phyloP scores from a whole-genome alignment of 2,797 vertebrate species.

The Chaenodraco wilsoni region DNA sequence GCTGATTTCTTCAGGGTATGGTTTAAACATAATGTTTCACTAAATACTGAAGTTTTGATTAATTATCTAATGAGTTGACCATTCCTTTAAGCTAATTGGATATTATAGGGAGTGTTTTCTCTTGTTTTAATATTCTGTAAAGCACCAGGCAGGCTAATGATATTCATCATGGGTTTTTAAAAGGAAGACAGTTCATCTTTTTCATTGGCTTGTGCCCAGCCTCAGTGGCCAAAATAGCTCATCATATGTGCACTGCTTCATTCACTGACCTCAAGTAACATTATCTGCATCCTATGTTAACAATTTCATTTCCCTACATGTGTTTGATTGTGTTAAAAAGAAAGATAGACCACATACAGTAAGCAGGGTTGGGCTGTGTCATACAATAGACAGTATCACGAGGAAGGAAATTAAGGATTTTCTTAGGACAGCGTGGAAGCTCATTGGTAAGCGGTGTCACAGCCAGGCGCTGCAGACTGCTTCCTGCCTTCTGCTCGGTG shows the following conservation, averaged over 20 bases:
- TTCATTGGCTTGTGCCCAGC: not conserved
- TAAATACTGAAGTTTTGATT: no score
- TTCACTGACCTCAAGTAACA: constrained; percentile 8
- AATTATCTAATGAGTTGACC: no score
- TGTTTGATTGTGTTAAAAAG: constrained; percentile 21
- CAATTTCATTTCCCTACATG: not conserved
- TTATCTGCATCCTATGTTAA: constrained; percentile 8
- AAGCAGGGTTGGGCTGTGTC: constrained; percentile 17
- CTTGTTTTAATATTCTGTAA: not conserved
- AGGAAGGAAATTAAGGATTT: constrained; percentile 42
- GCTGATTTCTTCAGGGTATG: no score
- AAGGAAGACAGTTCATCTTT: not conserved
- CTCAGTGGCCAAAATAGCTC: not conserved
- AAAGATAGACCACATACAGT: not conserved
- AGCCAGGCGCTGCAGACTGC: constrained; percentile 57
- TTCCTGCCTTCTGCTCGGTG: constrained; percentile 60
- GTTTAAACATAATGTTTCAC: no score
- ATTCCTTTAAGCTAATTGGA: not conserved
- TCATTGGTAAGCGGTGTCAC: constrained; percentile 58
- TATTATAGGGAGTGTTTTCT: not conserved
- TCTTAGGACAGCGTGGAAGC: constrained; percentile 52
- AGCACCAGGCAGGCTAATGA: not conserved
- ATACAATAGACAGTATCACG: constrained; percentile 14
- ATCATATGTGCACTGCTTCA: constrained; percentile 1
- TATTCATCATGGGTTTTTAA: not conserved